Evolutionary conservation across 2,888 invertebrate genomes (phyloP), one percentile per base, ranked within the genome.

Genomic region (Chrysomela aeneicollis): DNA sequence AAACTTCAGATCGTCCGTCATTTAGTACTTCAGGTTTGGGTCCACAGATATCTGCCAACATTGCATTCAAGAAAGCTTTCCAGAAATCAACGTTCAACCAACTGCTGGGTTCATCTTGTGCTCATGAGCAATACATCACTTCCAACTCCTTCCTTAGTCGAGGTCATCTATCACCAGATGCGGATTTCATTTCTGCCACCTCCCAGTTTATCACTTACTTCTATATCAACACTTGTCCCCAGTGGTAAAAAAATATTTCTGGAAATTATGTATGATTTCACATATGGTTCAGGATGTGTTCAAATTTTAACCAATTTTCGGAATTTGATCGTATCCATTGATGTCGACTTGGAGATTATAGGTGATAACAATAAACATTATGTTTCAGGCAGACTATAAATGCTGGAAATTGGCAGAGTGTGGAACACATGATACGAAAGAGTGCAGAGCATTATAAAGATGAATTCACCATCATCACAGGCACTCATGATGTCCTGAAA

Each of bases 121-220:
- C 75, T 42, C 78, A 80, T 0, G 69, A 80, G 26, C 64, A 74
- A 9, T 84, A 81, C 66, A 76, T 84, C 9, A 77, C 73, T 52
- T 65, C 71, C 8, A 76, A 72, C 26, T 79, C 78, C 9, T 84
- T 76, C 73, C 69, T 86, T 60, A 77, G 85, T 1, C 62, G 66
- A 22, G 86, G 86, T 2, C 87, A 87, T 73, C 76, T 86, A 53
- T 78, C 85, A 2, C 85, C 86, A 6, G 84, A 84, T 74, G 85
- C 83, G 2, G 87, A 87, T 77, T 86, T 85, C 74, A 74, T 85
- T 47, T 82, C 83, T 65, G 79, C 81, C 5, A 79, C 82, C 58
- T 82, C 82, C 69, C 85, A 86, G 71, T 80, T 81, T 61, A 77
- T 84, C 1, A 85, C 86, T 1, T 86, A 85, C 73, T 86, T 82